Conservation (phyloP, 2,113 vertebrate species). For the Trematomus loennbergii region DNA sequence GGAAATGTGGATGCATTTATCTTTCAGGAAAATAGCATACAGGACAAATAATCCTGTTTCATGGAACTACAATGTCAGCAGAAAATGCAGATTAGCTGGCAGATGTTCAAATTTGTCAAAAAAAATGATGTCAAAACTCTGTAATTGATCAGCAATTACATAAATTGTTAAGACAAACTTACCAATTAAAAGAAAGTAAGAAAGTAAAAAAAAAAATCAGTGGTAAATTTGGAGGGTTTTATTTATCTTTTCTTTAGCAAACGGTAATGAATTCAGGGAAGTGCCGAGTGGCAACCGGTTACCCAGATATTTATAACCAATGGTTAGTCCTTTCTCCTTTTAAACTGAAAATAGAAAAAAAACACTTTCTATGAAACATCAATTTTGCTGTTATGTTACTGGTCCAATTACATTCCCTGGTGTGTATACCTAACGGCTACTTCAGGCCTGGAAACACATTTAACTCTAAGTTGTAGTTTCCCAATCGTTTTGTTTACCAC, state of each 20-base stretch:
- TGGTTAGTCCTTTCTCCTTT: neutral
- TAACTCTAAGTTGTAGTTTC: neutral
- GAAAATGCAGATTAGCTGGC: neutral
- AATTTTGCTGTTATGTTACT: neutral
- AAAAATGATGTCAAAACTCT: neutral
- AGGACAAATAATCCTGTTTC: too few species aligned
- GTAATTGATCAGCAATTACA: neutral
- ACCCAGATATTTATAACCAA: too few species aligned
- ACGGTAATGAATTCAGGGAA: too few species aligned
- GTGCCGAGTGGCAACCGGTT: too few species aligned
- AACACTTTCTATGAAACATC: too few species aligned
- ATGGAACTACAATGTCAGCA: neutral
- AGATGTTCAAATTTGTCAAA: neutral
- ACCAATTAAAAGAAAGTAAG: neutral
- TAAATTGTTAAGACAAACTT: neutral
- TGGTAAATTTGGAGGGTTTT: neutral
- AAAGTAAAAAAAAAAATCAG: too few species aligned
- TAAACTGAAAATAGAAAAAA: neutral
- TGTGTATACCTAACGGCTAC: neutral
- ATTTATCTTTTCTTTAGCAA: neutral
- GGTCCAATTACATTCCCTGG: neutral
- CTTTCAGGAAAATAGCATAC: too few species aligned
- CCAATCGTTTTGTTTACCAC: neutral
- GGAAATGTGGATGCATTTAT: too few species aligned
- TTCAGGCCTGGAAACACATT: neutral